Conservation (phyloP, 2,888 invertebrate species). For the Tenthredo scrophulariae region DNA sequence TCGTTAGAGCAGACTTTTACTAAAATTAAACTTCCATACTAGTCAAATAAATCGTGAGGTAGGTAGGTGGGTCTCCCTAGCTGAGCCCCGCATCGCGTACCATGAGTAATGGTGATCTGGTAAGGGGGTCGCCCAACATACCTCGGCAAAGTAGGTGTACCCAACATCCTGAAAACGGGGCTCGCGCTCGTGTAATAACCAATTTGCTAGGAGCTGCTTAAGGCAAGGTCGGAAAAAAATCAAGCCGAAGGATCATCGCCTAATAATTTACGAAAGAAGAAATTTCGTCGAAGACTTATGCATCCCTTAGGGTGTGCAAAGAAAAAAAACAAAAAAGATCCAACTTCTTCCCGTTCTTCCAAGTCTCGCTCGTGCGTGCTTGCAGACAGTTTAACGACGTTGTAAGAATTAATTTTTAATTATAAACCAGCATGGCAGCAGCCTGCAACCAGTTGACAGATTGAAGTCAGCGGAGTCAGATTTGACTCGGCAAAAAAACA, state of each 20-base stretch:
- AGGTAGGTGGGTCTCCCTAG: neutral
- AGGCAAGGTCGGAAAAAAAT: neutral
- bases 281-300: neutral
- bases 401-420: neutral
- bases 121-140: neutral
- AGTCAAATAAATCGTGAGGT: conserved; percentile 30
- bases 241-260: neutral
- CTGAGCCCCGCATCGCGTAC: conserved; percentile 14
- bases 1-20: neutral
- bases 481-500: neutral
- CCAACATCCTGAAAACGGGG: neutral
- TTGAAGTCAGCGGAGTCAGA: neutral
- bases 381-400: neutral
- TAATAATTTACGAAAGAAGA: neutral
- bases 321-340: too few relatives aligned
- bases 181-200: conserved; percentile 1
- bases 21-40: conserved; percentile 17
- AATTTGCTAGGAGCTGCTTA: neutral
- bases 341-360: neutral
- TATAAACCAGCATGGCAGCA: neutral
- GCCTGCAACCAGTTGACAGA: neutral
- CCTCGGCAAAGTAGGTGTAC: neutral
- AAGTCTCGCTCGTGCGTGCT: neutral
- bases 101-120: conserved; percentile 38
- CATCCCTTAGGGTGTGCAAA: neutral